A percentile compares a stretch with the other conserved stretches of the same genome.
Conservation (phyloP, 2,888 invertebrate genomes). For the Drosophila robusta region DNA sequence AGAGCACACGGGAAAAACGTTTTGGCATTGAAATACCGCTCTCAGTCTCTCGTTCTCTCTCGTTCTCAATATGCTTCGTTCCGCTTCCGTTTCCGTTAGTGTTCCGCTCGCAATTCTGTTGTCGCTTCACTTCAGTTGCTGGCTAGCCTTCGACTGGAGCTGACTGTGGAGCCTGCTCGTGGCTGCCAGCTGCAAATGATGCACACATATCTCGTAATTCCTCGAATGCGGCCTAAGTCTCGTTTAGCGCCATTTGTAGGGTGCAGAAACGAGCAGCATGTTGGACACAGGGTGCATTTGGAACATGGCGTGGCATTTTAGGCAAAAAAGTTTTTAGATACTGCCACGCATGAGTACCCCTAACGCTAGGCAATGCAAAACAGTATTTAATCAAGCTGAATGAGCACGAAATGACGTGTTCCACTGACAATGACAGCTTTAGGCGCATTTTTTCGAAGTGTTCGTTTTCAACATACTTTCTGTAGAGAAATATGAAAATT, state of each 20-base stretch:
- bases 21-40: conserved; percentile 26
- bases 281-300: no score
- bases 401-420: neutral
- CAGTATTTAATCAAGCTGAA: neutral
- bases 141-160: conserved; percentile 41
- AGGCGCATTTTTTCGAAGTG: no score
- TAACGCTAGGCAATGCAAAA: no score
- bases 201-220: neutral
- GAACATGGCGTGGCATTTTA: no score
- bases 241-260: neutral
- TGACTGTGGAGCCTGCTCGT: neutral
- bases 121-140: conserved; percentile 38
- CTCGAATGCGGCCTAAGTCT: conserved; percentile 4
- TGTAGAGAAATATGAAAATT: neutral
- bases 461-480: neutral
- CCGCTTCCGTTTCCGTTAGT: conserved; percentile 27
- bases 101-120: conserved; percentile 5
- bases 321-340: neutral
- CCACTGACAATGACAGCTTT: neutral
- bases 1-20: conserved; percentile 26
- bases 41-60: neutral
- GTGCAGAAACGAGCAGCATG: no score
- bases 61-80: conserved; percentile 19
- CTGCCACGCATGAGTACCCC: no score
- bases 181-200: conserved; percentile 1